Evolutionary conservation across 1,140 invertebrate species (phyloP).

Genomic region (Macrobrachium rosenbergii): DNA sequence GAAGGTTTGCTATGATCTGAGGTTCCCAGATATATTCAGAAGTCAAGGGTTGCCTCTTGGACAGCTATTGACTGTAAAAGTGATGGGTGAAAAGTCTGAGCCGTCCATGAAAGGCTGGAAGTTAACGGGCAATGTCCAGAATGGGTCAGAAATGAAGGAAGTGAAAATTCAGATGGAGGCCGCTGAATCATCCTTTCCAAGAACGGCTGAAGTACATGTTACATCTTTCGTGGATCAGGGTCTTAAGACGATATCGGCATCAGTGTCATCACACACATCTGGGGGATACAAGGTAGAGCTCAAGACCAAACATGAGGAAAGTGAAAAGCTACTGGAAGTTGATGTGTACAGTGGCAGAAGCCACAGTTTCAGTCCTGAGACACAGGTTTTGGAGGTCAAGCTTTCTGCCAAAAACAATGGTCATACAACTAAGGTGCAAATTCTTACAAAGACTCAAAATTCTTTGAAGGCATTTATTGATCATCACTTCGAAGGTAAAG

Average conservation of each 20-base stretch:
- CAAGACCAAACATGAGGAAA: background rate
- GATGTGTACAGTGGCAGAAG: background rate
- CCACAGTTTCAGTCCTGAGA: background rate
- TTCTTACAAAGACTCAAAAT: too few relatives aligned
- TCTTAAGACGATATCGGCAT: background rate
- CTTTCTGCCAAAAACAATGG: too few relatives aligned
- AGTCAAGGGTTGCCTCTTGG: slow-evolving; percentile 31
- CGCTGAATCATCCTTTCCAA: slow-evolving; percentile 3
- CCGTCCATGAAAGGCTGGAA: slow-evolving; percentile 41
- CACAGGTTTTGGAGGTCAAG: background rate
- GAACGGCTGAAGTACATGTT: background rate
- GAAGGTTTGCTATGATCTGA: slow-evolving; percentile 40
- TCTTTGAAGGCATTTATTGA: too few relatives aligned
- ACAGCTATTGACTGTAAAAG: slow-evolving; percentile 1
- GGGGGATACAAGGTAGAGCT: background rate
- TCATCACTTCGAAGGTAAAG: too few relatives aligned
- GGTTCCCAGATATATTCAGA: slow-evolving; percentile 39
- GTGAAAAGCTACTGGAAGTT: background rate
- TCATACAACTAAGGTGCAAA: too few relatives aligned
- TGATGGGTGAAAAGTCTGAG: slow-evolving; percentile 31
- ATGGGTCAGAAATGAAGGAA: background rate
- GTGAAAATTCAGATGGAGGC: background rate
- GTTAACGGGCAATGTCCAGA: background rate
- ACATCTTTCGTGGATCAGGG: background rate
- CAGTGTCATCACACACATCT: background rate